phyloP scores from a whole-genome alignment of 1,140 invertebrate genomes.

The Scaptodrosophila lebanonensis region DNA sequence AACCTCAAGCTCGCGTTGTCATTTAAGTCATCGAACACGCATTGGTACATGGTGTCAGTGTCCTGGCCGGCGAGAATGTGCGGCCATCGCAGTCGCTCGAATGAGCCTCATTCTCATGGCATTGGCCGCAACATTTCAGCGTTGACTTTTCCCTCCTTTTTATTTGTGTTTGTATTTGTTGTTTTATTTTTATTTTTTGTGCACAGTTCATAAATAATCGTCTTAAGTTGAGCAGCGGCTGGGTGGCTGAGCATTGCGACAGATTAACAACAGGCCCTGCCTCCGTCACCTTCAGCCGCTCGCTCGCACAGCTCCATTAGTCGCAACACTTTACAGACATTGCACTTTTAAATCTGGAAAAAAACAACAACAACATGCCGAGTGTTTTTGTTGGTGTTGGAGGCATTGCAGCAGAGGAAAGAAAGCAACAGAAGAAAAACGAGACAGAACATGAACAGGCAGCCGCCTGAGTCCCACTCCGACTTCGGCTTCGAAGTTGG shows the following conservation, averaged over 20 bases:
- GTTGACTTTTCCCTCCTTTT: no score
- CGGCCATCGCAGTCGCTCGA: slow-evolving; percentile 36
- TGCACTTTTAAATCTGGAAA: slow-evolving; percentile 31
- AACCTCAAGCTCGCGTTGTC: no score
- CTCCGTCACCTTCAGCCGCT: slow-evolving; percentile 6
- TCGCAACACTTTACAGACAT: slow-evolving; percentile 17
- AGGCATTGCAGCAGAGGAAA: slow-evolving; percentile 22
- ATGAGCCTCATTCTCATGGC: not conserved
- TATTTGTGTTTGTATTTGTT: no score
- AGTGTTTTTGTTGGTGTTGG: slow-evolving; percentile 5
- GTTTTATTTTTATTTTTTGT: no score
- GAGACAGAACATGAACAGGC: no score
- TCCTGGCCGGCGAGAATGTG: no score
- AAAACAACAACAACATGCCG: slow-evolving; percentile 1
- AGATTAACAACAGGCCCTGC: slow-evolving; percentile 49
- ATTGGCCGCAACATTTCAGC: slow-evolving; percentile 1
- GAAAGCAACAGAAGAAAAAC: slow-evolving; percentile 46
- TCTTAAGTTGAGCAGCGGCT: slow-evolving; percentile 67
- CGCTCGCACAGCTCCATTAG: no score
- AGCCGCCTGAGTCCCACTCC: no score
- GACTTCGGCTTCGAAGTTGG: no score
- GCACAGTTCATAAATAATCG: slow-evolving; percentile 76
- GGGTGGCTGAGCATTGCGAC: slow-evolving; percentile 43
- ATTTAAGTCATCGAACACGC: slow-evolving; percentile 76
- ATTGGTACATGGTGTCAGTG: slow-evolving; percentile 74